Evolutionary conservation across 2,888 invertebrate genomes (phyloP).

Genomic region (Apeira syringaria): DNA sequence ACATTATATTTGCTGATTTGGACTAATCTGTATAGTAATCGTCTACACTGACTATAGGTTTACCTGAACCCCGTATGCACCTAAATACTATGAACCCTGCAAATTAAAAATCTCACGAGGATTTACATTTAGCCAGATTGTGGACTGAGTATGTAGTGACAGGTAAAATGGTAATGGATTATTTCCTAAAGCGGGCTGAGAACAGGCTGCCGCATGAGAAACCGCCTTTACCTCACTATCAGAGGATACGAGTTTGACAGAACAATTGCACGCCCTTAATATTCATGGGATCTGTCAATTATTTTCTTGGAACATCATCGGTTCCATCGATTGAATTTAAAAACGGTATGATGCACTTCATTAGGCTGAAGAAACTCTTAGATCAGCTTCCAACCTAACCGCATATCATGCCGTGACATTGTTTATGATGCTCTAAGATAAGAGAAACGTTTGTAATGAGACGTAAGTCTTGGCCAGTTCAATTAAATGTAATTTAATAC

Average conservation of each 20-base stretch:
- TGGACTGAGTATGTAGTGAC: conserved; percentile 56
- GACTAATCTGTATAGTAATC: conserved; percentile 20
- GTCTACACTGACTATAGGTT: conserved; percentile 21
- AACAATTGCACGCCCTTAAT: conserved; percentile 58
- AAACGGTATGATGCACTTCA: conserved; percentile 34
- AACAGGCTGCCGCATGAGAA: conserved; percentile 49
- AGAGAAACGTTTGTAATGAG: conserved; percentile 4
- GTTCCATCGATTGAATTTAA: conserved; percentile 35
- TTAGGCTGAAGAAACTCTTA: conserved; percentile 25
- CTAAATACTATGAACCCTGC: conserved; percentile 24
- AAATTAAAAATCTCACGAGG: conserved; percentile 40
- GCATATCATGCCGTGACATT: conserved; percentile 13
- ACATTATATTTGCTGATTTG: no score
- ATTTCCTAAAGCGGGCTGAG: conserved; percentile 58
- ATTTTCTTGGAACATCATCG: conserved; percentile 37
- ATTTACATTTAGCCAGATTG: conserved; percentile 42
- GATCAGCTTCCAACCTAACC: conserved; percentile 4
- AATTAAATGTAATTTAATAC: conserved; percentile 19
- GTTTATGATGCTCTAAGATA: conserved; percentile 19
- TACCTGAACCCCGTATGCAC: conserved; percentile 20
- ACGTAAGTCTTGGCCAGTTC: conserved; percentile 10
- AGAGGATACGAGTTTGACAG: conserved; percentile 49
- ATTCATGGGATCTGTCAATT: conserved; percentile 59
- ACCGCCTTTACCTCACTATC: conserved; percentile 39
- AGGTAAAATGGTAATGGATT: conserved; percentile 70